These are phyloP conservation scores for Atopsyche davidsoni DNA, from an alignment of 1,140 invertebrate species.

Conservation along the genomic window DNA sequence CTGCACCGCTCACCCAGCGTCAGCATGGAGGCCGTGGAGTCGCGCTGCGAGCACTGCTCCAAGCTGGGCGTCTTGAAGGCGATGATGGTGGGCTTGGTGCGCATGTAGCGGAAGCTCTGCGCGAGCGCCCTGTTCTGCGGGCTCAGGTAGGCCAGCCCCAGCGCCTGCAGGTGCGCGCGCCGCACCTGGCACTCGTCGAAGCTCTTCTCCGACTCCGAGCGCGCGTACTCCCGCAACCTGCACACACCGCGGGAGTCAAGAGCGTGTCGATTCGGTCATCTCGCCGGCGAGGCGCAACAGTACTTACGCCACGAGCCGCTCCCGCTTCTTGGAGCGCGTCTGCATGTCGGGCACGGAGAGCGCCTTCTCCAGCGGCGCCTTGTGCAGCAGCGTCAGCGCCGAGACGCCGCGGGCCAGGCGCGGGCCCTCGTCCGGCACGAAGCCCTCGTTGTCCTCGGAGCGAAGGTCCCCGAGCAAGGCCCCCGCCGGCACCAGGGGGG, in stretches of 20 bases:
- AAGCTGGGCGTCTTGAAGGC: constrained; percentile 74
- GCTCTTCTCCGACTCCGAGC: constrained; percentile 72
- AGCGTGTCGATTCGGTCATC: too few species aligned
- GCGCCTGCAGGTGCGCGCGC: constrained; percentile 55
- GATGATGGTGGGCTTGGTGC: constrained; percentile 80
- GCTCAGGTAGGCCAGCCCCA: constrained; percentile 63
- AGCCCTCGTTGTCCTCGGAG: too few species aligned
- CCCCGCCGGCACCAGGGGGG: constrained; percentile 22
- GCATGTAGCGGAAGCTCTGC: constrained; percentile 79
- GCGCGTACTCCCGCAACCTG: constrained; percentile 62
- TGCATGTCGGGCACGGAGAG: constrained; percentile 78
- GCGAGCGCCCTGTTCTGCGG: constrained; percentile 71
- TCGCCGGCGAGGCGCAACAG: too few species aligned
- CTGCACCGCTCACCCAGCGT: constrained; percentile 52
- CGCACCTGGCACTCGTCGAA: constrained; percentile 64
- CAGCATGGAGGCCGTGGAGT: constrained; percentile 48
- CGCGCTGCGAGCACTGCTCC: constrained; percentile 57
- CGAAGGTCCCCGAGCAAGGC: too few species aligned
- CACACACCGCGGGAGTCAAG: too few species aligned
- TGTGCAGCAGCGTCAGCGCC: constrained; percentile 48
- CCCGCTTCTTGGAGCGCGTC: constrained; percentile 62
- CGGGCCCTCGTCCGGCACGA: background rate
- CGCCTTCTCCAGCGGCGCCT: constrained; percentile 67
- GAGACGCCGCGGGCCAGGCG: background rate
- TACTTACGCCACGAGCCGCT: constrained; percentile 62